A percentile compares a stretch with the other conserved stretches of the same genome.
Conservation (phyloP, 2,113 vertebrate genomes). For the Leptobrachium leishanense region DNA sequence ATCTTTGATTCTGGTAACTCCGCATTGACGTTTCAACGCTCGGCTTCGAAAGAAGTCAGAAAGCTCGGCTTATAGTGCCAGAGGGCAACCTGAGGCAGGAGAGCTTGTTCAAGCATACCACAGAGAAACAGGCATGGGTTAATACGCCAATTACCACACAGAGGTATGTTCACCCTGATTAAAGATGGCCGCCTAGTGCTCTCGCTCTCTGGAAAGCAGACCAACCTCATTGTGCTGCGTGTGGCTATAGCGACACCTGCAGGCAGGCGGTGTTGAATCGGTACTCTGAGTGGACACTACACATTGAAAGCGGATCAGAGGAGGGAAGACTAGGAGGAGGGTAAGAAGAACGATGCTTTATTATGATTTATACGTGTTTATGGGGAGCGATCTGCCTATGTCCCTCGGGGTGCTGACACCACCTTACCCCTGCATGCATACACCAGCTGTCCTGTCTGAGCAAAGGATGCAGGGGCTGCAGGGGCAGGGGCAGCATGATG, state of each 20-base stretch:
- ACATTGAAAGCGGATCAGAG: slow-evolving; percentile 12
- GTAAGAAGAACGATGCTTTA: slow-evolving; percentile 28
- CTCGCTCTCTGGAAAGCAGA: neutral
- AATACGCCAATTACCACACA: neutral
- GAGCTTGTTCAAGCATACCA: too few species aligned
- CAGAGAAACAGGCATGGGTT: too few species aligned
- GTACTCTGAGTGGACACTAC: slow-evolving; percentile 31
- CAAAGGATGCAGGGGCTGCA: slow-evolving; percentile 12
- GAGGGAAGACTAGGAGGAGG: slow-evolving; percentile 3
- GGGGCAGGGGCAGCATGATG: neutral
- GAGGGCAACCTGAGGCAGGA: too few species aligned
- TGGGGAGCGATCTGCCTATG: neutral
- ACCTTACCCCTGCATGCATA: neutral
- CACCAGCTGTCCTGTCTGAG: neutral
- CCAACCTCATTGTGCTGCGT: neutral
- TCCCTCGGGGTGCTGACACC: neutral
- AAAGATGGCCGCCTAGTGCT: slow-evolving; percentile 24
- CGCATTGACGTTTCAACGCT: too few species aligned
- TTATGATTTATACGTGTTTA: neutral
- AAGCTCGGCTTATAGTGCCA: too few species aligned
- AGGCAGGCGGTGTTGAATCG: neutral
- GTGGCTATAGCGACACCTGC: slow-evolving; percentile 7
- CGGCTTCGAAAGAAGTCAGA: too few species aligned
- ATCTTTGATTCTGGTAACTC: too few species aligned
- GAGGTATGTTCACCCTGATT: neutral